Evolutionary conservation across 2,888 invertebrate genomes (phyloP).

Genomic region (Spodoptera picta): DNA sequence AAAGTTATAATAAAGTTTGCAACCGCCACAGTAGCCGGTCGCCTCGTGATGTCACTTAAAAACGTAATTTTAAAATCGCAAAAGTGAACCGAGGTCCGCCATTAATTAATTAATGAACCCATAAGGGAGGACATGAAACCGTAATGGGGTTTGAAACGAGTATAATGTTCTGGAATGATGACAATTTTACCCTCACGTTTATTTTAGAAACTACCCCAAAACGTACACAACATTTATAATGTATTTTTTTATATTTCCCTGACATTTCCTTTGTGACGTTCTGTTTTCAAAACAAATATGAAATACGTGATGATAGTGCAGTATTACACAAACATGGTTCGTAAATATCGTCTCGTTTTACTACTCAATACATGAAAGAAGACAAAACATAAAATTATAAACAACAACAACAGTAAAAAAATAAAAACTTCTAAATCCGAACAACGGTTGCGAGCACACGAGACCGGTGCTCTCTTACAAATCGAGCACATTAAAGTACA

Average conservation of each 20-base stretch:
- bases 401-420: not conserved
- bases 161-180: conserved; percentile 9
- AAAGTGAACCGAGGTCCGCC: conserved; percentile 2
- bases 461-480: conserved; percentile 42
- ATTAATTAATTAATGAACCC: conserved; percentile 35
- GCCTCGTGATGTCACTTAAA: too few relatives aligned
- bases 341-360: too few relatives aligned
- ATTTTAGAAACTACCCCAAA: conserved; percentile 14
- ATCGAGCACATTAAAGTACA: conserved; percentile 41
- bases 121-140: conserved; percentile 13
- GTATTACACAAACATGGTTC: too few relatives aligned
- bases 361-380: not conserved
- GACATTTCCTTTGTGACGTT: too few relatives aligned
- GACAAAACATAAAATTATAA: not conserved
- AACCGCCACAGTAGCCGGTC: too few relatives aligned
- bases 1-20: too few relatives aligned
- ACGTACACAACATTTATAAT: too few relatives aligned
- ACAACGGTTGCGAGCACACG: conserved; percentile 20
- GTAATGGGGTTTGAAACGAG: conserved; percentile 27
- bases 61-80: conserved; percentile 9
- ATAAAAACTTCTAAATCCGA: conserved; percentile 11
- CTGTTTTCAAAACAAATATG: too few relatives aligned
- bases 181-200: conserved; percentile 2
- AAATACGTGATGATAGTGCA: not conserved
- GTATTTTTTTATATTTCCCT: too few relatives aligned